Base-by-base conservation (phyloP, 2,113 vertebrate genomes). In the Mirounga angustirostris region DNA sequence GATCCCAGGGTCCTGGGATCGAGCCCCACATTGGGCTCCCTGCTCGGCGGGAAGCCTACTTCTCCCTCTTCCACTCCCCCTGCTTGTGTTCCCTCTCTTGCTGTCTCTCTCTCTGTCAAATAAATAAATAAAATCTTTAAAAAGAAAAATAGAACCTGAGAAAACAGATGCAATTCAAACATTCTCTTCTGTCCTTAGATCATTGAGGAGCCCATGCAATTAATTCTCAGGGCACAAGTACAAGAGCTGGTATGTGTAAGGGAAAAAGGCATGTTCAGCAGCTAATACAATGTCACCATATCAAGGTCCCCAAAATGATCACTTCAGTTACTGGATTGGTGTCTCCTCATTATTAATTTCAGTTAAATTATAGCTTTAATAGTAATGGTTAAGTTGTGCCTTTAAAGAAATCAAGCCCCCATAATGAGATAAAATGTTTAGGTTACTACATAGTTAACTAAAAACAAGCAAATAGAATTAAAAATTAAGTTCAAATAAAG, bases 381-480 rank as follows among this genome's bases (percentile, higher is more conserved):
- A 65, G 15, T 33, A 65, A 65, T 65, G 63, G 63, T 65, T 33
- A 65, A 65, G 63, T 65, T 65, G 63, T 63, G 2, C 46, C 50
- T 80, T 82, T 76, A 65, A 89, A 86, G 26, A 61, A 95, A 86
- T 10, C 52, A 10, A 89, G 40, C 15, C 14, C 30, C 40, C 13
- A 67, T 40, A 46, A 69, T 95, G 36, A 94, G 36, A 95, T 16
- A 92, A 93, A 95, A 78, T 84, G 3, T 89, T 82, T 36, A 71
- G 26, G 18, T 61, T 85, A 59, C n/a, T 50, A 79, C 90, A n/a
- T 59, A 89, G 58, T 16, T 92, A 71, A 50, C 3, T 40, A 36
- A 95, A 95, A 54, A n/a, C 13, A 91, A 91, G 74, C 9, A 63
- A 87, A 91, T 19, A 96, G 59, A 58, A 67, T 78, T 69, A 84